Evolutionary conservation across 2,888 invertebrate species (phyloP), one percentile per base, ranked within the genome.

Genomic region (Fragum sueziense): DNA sequence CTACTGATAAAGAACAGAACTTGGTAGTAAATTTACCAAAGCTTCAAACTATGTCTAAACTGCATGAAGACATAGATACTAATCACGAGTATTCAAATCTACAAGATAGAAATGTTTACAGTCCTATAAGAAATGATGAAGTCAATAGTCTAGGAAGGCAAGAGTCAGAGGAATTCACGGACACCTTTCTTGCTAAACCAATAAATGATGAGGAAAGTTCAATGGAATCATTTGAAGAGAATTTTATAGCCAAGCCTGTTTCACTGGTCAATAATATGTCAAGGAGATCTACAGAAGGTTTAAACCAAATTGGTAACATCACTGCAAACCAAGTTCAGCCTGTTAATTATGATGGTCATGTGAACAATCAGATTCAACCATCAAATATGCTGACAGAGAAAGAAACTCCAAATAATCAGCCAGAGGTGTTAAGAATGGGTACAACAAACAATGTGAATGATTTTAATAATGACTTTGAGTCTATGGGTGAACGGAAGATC

Each of bases 401-500:
- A 6, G 14, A 14, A 37, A 37, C 37, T 37, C 37, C 6, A 37
- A 37, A 14, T 9, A 37, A 37, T 37, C 37, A 37, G 14, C 14
- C 6, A 14, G 14, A 9, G 37, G 14, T 37, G 14, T 37, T 37
- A 14, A 37, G 14, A 14, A 14, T 61, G 0, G n/a, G n/a, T n/a
- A n/a, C n/a, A n/a, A n/a, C 61, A 33, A 11, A 31, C 6, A n/a
- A n/a, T 33, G n/a, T 33, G 6, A 61, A 31, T 20, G 17, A 61
- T 33, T 61, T 33, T 33, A 17, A 61, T 20, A 61, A 61, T 33
- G 31, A 33, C 7, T 33, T 61, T 31, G 61, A 33, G 33, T 61
- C 61, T 33, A 31, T 61, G 20, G 70, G 62, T 74, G 79, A 79
- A 59, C 20, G 7, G n/a, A 79, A 79, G 57, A 79, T 79, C 20